Percentiles rank a stretch among this genome's conserved stretches.
phyloP scores from a whole-genome alignment of 2,888 invertebrate genomes.

The Melanchra persicariae region DNA sequence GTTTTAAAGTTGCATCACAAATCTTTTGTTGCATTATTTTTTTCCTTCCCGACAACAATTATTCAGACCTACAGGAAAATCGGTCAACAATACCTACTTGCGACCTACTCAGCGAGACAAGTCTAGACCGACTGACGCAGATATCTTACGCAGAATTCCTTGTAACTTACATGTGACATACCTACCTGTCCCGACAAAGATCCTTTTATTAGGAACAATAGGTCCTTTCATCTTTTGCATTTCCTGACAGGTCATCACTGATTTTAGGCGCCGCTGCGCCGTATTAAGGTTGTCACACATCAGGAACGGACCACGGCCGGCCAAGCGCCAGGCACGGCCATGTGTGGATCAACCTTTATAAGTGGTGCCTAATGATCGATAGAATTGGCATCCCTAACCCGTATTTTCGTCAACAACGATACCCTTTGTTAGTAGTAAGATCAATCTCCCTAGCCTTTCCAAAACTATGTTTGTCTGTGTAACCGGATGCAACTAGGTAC shows the following conservation, averaged over 20 bases:
- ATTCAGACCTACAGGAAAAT: conserved; percentile 46
- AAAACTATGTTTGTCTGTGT: too few relatives aligned
- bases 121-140: conserved; percentile 42
- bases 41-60: conserved; percentile 1
- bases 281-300: too few relatives aligned
- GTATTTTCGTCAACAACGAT: too few relatives aligned
- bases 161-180: conserved; percentile 20
- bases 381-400: too few relatives aligned
- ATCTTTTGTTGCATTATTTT: not conserved
- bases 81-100: conserved; percentile 1
- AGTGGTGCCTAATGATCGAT: too few relatives aligned
- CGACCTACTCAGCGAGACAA: conserved; percentile 7
- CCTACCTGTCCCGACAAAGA: not conserved
- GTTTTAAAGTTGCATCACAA: too few relatives aligned
- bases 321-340: too few relatives aligned
- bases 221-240: not conserved
- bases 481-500: too few relatives aligned
- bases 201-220: conserved; percentile 17
- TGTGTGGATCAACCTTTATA: too few relatives aligned
- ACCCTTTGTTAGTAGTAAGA: too few relatives aligned
- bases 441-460: too few relatives aligned
- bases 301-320: too few relatives aligned
- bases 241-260: conserved; percentile 6
- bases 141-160: conserved; percentile 29
- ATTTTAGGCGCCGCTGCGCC: not conserved